Conservation (phyloP, 2,797 vertebrate genomes). For the Salarias fasciatus region DNA sequence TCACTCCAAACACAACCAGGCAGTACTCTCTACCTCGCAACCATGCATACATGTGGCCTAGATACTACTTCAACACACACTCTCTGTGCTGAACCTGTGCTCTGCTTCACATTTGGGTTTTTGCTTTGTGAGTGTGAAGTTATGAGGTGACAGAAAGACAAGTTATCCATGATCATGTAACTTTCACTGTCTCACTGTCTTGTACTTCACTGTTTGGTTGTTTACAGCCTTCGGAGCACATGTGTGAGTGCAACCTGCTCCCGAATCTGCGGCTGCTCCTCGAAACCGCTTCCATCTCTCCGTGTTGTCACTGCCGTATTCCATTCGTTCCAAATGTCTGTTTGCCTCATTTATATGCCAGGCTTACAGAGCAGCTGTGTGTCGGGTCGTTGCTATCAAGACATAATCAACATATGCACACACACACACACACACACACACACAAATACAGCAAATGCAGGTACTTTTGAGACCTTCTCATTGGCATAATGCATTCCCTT, state of each 20-base stretch:
- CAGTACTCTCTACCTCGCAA: slow-evolving; percentile 75
- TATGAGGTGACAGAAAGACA: background rate
- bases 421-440: slow-evolving; percentile 43
- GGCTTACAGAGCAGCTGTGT: slow-evolving; percentile 76
- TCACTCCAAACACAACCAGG: slow-evolving; percentile 80
- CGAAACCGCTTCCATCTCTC: slow-evolving; percentile 55
- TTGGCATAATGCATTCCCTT: too few relatives aligned
- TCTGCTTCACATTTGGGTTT: slow-evolving; percentile 21
- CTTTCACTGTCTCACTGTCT: background rate
- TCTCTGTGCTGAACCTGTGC: slow-evolving; percentile 15
- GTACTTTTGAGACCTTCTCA: slow-evolving; percentile 10
- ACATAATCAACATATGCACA: slow-evolving; percentile 67
- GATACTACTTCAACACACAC: slow-evolving; percentile 57
- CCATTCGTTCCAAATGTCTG: slow-evolving; percentile 71
- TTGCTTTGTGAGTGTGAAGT: slow-evolving; percentile 3
- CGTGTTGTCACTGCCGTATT: slow-evolving; percentile 63
- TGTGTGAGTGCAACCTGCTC: slow-evolving; percentile 57
- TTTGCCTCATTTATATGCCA: slow-evolving; percentile 76
- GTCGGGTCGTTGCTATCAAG: slow-evolving; percentile 76
- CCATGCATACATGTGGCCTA: slow-evolving; percentile 72
- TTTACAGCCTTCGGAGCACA: slow-evolving; percentile 23
- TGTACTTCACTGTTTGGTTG: slow-evolving; percentile 19
- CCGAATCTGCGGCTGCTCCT: slow-evolving; percentile 35
- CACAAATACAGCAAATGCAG: too few relatives aligned
- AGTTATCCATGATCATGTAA: background rate